A percentile compares a stretch with the other conserved stretches of the same genome.
These are phyloP conservation scores for Scylla paramamosain DNA, from an alignment of 1,140 invertebrate species.

Conservation along the genomic window DNA sequence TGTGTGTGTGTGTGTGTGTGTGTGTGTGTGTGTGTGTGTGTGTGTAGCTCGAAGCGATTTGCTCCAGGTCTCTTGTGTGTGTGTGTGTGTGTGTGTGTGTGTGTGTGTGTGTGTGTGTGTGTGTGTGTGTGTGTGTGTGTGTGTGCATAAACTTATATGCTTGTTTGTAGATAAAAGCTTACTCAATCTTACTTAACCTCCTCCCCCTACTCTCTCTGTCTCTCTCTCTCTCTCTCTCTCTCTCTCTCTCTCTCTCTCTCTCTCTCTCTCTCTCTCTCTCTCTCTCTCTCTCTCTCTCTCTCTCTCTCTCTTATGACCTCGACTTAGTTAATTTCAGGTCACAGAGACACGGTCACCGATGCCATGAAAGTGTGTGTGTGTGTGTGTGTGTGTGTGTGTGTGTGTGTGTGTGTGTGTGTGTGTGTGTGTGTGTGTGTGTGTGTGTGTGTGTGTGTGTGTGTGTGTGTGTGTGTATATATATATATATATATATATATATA, in stretches of 20 bases:
- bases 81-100: too few relatives aligned
- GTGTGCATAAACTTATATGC: background rate
- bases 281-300: constrained; percentile 20
- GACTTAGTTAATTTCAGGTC: constrained; percentile 14
- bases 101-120: background rate
- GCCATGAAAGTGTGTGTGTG: background rate
- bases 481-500: constrained; percentile 30
- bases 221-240: constrained; percentile 3
- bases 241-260: background rate
- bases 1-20: too few relatives aligned
- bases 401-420: constrained; percentile 13
- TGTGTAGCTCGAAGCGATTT: too few relatives aligned
- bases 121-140: background rate
- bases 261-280: background rate
- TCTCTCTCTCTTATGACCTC: constrained; percentile 5
- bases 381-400: constrained; percentile 30
- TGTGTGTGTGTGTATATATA: background rate
- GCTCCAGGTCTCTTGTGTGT: too few relatives aligned
- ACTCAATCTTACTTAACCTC: too few relatives aligned
- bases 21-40: too few relatives aligned
- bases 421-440: constrained; percentile 15
- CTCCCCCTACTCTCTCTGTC: background rate
- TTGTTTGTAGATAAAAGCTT: background rate
- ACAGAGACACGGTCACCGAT: background rate
- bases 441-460: constrained; percentile 8